Conservation (phyloP, 2,888 invertebrate genomes). For the Shargacucullia verbasci region DNA sequence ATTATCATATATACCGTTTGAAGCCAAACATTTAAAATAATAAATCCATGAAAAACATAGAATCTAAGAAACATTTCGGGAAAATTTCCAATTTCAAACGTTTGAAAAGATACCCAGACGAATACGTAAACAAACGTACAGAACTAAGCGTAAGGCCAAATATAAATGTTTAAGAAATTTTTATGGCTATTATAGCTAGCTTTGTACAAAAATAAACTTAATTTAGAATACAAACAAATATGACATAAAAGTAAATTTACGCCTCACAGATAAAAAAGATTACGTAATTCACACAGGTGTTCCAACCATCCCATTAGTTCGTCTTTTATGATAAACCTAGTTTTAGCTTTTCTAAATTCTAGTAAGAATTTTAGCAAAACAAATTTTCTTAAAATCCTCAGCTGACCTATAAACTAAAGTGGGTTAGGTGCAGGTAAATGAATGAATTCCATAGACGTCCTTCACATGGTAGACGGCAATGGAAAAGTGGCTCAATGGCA, state of each 20-base stretch:
- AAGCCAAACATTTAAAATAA: no score
- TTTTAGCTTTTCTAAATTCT: constrained; percentile 1
- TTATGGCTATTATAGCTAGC: constrained; percentile 24
- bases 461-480: constrained; percentile 39
- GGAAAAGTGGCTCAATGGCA: constrained; percentile 54
- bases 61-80: constrained; percentile 43
- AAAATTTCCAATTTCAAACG: constrained; percentile 32
- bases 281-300: constrained; percentile 32
- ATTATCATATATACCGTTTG: no score
- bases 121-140: constrained; percentile 35
- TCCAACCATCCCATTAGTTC: constrained; percentile 10
- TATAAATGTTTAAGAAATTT: constrained; percentile 30
- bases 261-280: constrained; percentile 17
- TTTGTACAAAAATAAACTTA: constrained; percentile 23
- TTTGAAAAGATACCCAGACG: constrained; percentile 30
- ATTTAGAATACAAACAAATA: constrained; percentile 28
- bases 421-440: constrained; percentile 27
- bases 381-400: not conserved
- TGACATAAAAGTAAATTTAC: constrained; percentile 1
- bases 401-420: constrained; percentile 26
- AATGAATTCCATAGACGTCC: constrained; percentile 47
- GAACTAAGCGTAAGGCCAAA: constrained; percentile 5
- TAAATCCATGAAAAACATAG: no score
- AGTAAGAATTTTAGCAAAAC: not conserved
- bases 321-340: constrained; percentile 18